Conservation (phyloP, 2,888 invertebrate genomes). For the Cotesia congregata region DNA sequence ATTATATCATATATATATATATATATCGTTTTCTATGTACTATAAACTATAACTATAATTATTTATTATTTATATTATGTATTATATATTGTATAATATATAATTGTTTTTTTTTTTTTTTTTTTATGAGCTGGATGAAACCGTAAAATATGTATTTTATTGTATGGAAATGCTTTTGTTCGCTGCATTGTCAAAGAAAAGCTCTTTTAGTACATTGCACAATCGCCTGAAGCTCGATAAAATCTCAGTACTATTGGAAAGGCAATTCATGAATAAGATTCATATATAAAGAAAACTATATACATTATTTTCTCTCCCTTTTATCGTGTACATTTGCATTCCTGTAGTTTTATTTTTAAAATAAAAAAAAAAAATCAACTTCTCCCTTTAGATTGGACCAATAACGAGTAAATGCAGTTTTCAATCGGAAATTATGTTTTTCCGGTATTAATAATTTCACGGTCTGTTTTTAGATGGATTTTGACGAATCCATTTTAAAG, state of each 20-base stretch:
- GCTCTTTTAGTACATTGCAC: constrained; percentile 18
- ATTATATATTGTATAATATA: background rate
- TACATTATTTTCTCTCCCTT: constrained; percentile 10
- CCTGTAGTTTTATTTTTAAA: background rate
- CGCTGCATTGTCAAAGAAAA: constrained; percentile 1
- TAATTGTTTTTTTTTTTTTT: background rate
- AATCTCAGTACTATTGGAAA: constrained; percentile 14
- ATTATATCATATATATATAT: background rate
- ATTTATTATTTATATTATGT: background rate
- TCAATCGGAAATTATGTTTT: background rate
- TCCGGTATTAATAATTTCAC: background rate
- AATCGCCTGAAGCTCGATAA: constrained; percentile 18
- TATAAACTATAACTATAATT: background rate
- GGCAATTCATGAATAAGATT: constrained; percentile 31
- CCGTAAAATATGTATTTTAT: background rate
- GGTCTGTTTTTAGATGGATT: background rate
- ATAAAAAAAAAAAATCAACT: background rate
- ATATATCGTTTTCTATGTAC: background rate
- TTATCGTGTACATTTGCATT: background rate
- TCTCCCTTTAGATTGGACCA: background rate
- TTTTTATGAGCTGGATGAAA: background rate
- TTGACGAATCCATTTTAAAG: too few species aligned
- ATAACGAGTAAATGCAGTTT: background rate
- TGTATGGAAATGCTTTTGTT: constrained; percentile 12
- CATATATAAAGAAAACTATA: constrained; percentile 4